Base-by-base conservation (phyloP, 2,797 vertebrate genomes). In the Gymnoscopelus microlampas region DNA sequence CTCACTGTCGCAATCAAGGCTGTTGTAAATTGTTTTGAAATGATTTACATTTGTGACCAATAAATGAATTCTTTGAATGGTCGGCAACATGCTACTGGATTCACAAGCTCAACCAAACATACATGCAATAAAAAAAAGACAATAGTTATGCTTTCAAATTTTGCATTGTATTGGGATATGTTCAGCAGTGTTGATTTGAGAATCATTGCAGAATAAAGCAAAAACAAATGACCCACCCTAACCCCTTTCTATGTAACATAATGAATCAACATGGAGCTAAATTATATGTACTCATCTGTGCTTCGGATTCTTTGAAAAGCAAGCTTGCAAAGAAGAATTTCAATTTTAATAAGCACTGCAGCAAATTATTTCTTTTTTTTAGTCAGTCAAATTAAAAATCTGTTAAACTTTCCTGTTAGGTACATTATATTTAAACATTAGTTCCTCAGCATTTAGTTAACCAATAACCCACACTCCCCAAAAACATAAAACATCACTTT, bases 191-290 rank as follows among this genome's bases (percentile, higher is more conserved):
- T 85, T 88, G 87, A 90, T 91, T 90, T 87, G 70, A 88, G 79
- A 88, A 86, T 86, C 55, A 78, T 67, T 82, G 84, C 79, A 89
- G 73, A 81, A 85, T 83, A 83, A 80, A 84, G 59, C 76, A 72
- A 86, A 72, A 85, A 51, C 76, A 68, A 78, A 63, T 83, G 77
- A 87, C 76, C 89, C 73, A 26, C 85, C 83, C 85, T 80, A 82
- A 70, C 92, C 91, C 94, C 93, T 87, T 93, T 95, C 92, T 95
- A 94, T 91, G 95, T 92, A 94, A 93, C 86, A 94, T 94, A 92
- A 88, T 88, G 94, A 96, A 96, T 95, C 91, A 97, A 95, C 91
- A 93, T 84, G 76, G 79, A 94, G 92, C 93, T 94, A 95, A 95
- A 95, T 79, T 92, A 94, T 88, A 94, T 90, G 90, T 91, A 93